These are phyloP conservation scores for Anneissia japonica DNA, from an alignment of 35 echinoderm and acorn worm species.

Conservation along the genomic window DNA sequence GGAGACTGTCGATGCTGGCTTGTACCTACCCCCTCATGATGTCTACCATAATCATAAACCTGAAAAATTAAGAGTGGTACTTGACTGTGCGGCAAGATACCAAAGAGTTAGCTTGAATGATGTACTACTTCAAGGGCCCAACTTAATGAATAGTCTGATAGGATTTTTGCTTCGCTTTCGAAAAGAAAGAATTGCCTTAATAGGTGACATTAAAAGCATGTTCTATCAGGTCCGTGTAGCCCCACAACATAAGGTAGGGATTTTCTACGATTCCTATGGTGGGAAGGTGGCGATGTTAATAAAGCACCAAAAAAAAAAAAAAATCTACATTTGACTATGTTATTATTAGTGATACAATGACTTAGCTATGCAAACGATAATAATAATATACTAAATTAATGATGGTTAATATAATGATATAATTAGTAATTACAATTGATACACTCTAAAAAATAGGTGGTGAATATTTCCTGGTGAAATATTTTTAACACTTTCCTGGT, in stretches of 20 bases:
- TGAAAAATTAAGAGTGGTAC: constrained; percentile 48
- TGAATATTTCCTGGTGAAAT: too few species aligned
- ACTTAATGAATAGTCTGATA: constrained; percentile 22
- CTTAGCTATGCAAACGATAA: too few species aligned
- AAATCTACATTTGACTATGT: too few species aligned
- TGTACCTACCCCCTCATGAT: constrained; percentile 58
- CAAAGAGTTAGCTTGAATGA: constrained; percentile 28
- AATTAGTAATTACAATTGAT: too few species aligned
- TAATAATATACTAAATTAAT: too few species aligned
- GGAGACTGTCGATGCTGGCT: too few species aligned
- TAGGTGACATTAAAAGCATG: constrained; percentile 21
- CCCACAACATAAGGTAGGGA: constrained; percentile 27
- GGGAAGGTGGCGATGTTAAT: constrained; percentile 6
- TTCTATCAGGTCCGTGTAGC: background rate
- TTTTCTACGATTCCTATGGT: constrained; percentile 23
- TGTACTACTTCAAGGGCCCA: constrained; percentile 17
- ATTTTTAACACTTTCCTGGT: too few species aligned
- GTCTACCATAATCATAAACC: constrained; percentile 57
- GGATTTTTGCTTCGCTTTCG: constrained; percentile 31
- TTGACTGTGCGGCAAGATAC: constrained; percentile 49
- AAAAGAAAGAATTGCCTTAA: constrained; percentile 22
- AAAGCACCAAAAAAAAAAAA: background rate
- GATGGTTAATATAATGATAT: too few species aligned
- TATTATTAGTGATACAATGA: too few species aligned
- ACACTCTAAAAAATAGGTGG: too few species aligned